Conservation (phyloP, 2,888 invertebrate species). For the Blera fallax region DNA sequence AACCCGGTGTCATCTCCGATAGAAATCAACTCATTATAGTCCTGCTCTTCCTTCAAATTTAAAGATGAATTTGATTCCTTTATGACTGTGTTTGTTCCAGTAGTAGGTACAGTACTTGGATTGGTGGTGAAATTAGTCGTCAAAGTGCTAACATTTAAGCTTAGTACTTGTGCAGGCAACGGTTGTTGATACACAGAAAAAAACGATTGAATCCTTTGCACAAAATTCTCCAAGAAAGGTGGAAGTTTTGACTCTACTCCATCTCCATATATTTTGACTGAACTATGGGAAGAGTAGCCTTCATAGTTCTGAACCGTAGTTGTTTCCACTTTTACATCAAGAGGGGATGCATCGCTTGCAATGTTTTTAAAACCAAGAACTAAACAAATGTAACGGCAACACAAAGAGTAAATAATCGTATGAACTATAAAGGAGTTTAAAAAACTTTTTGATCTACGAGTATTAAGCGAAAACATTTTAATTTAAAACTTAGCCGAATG, state of each 20-base stretch:
- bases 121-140: neutral
- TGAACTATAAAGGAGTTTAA: neutral
- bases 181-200: slow-evolving; percentile 86
- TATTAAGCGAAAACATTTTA: slow-evolving; percentile 1
- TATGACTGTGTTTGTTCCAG: neutral
- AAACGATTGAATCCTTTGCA: slow-evolving; percentile 87
- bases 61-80: neutral
- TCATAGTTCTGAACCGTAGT: no score
- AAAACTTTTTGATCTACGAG: neutral
- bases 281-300: neutral
- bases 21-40: slow-evolving; percentile 71
- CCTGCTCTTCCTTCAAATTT: slow-evolving; percentile 10
- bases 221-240: slow-evolving; percentile 86
- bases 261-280: slow-evolving; percentile 79
- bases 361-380: slow-evolving; percentile 1
- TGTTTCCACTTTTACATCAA: neutral
- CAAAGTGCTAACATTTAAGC: slow-evolving; percentile 25
- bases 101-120: slow-evolving; percentile 28
- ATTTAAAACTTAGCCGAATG: neutral
- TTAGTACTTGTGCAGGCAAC: slow-evolving; percentile 82
- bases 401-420: neutral
- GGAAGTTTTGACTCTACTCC: slow-evolving; percentile 84
- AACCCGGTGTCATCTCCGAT: slow-evolving; percentile 73
- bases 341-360: neutral
- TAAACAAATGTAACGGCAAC: neutral